A percentile compares a stretch with the other conserved stretches of the same genome.
phyloP scores from a whole-genome alignment of 2,797 vertebrate genomes.

The Lemur catta region DNA sequence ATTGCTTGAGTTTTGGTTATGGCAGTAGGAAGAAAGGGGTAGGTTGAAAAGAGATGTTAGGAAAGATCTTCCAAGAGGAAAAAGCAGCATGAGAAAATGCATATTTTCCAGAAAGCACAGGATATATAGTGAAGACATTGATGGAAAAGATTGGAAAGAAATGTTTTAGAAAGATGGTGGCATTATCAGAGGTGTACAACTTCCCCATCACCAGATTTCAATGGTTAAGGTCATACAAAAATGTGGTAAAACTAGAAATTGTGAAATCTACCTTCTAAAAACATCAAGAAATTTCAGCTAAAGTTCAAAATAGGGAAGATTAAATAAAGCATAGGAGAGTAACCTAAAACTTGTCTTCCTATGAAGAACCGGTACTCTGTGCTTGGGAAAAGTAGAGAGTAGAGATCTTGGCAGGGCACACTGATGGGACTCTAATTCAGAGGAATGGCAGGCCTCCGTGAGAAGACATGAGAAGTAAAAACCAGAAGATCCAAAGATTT shows the following conservation, averaged over 20 bases:
- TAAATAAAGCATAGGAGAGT: neutral
- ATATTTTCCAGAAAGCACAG: neutral
- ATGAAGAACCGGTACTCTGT: neutral
- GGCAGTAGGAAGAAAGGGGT: constrained; percentile 24
- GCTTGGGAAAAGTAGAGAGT: neutral
- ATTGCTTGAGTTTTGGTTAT: neutral
- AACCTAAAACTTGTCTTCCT: neutral
- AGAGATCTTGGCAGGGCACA: neutral
- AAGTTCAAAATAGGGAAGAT: neutral
- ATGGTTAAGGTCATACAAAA: neutral
- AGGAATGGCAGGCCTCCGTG: neutral
- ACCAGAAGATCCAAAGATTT: neutral
- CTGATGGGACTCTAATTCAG: neutral
- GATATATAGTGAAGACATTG: neutral
- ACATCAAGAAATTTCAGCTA: neutral
- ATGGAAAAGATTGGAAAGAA: neutral
- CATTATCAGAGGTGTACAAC: neutral
- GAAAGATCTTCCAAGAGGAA: neutral
- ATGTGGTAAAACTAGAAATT: neutral
- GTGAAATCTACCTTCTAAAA: neutral
- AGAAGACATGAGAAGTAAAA: neutral
- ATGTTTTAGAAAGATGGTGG: neutral
- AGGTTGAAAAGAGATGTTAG: neutral
- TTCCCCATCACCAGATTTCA: neutral
- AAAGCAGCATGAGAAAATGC: neutral